Base-by-base conservation (phyloP, 2,797 vertebrate genomes). In the Triplophysa yarkandensis region DNA sequence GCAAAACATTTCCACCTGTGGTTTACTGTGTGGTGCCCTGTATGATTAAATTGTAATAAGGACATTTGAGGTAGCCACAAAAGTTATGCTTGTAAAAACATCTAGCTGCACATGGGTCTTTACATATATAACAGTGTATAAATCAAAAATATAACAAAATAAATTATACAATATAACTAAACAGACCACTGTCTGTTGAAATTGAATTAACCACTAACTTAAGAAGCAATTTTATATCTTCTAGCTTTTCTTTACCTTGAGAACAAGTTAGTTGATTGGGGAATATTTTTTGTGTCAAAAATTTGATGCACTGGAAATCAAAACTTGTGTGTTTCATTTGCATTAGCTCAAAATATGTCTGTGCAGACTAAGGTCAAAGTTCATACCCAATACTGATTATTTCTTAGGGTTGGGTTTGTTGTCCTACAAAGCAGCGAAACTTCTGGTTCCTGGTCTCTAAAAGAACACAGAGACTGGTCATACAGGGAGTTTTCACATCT, bases 361-460 rank as follows among this genome's bases (percentile, higher is more conserved):
- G 65, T 41, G 11, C 16, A 43, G 11, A 46, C 14, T n/a, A 32
- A 44, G 27, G 21, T 57, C 39, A 32, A 48, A 32, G 50, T 28
- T 92, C 92, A 96, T 8, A 98, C 95, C 95, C 95, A 97, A 46
- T 96, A 97, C 27, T 96, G 95, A 85, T 80, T 92, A 66, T 60
- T 88, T 78, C 92, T 95, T 82, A 95, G 88, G 1, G 87, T 86
- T 0, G 95, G 94, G 70, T 93, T 92, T 74, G 91, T 82, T 66
- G 89, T 91, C 71, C 81, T 84, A 82, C 94, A 93, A 14, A 94
- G 88, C 2, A 92, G 90, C 25, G 89, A 86, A 76, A 92, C 86
- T 62, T 90, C 86, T 4, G 91, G 89, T 54, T 94, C 92, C 68
- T 90, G 81, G 55, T 84, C 89, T 50, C 88, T 87, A 91, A 93